Conservation (phyloP, 2,113 vertebrate genomes). For the Meriones unguiculatus region DNA sequence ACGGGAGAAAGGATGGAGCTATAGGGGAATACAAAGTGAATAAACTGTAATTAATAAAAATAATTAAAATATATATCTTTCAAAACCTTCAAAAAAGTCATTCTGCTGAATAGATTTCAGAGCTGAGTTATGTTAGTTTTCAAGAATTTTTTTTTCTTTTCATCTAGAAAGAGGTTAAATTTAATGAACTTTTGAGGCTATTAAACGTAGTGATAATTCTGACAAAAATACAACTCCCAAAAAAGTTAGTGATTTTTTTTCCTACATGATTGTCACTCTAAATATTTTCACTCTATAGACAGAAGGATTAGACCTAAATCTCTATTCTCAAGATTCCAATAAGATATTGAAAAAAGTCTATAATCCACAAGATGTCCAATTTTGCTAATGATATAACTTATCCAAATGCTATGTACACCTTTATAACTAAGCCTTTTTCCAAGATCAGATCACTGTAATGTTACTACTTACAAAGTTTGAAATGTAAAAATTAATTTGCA, state of each 20-base stretch:
- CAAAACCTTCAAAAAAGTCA: neutral
- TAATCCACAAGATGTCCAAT: neutral
- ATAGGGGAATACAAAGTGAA: too few species aligned
- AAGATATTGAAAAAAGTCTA: neutral
- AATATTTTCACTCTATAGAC: neutral
- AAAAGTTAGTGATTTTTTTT: neutral
- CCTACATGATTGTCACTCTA: neutral
- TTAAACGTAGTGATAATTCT: constrained; percentile 16
- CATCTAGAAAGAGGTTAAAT: constrained; percentile 5
- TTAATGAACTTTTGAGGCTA: neutral
- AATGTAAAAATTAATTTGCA: neutral
- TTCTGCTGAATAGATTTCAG: neutral
- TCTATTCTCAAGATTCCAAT: neutral
- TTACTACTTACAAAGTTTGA: neutral
- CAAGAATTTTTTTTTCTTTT: constrained; percentile 25
- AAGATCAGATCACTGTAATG: neutral
- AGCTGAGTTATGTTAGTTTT: neutral
- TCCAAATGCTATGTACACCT: neutral
- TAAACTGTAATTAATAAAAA: neutral
- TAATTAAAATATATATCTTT: too few species aligned
- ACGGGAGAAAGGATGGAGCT: too few species aligned
- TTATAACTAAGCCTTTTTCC: neutral
- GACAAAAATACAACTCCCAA: neutral
- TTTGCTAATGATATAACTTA: constrained; percentile 45
- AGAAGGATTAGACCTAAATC: neutral